A percentile compares a stretch with the other conserved stretches of the same genome.
phyloP scores from a whole-genome alignment of 2,888 invertebrate genomes.

The Heliothis peltigera region DNA sequence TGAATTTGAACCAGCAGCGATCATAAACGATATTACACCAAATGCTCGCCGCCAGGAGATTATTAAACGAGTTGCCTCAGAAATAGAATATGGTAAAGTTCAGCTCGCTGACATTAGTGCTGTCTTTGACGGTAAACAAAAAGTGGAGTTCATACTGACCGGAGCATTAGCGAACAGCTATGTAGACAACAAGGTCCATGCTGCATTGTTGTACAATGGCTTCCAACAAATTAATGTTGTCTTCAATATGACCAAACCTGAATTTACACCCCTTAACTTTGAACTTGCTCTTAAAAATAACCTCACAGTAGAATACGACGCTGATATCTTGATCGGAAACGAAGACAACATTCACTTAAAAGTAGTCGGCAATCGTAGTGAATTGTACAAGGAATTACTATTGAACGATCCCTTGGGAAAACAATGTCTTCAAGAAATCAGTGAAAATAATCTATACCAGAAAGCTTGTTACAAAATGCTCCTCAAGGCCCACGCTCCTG shows the following conservation, averaged over 20 bases:
- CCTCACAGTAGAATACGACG: constrained; percentile 82
- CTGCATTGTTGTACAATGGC: constrained; percentile 82
- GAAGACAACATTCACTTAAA: constrained; percentile 80
- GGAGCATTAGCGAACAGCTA: constrained; percentile 87
- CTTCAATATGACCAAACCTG: constrained; percentile 82
- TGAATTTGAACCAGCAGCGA: constrained; percentile 68
- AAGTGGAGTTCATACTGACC: constrained; percentile 86
- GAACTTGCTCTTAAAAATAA: constrained; percentile 87
- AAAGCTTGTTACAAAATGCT: constrained; percentile 90
- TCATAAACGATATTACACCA: constrained; percentile 72
- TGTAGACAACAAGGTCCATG: constrained; percentile 88
- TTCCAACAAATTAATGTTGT: constrained; percentile 85
- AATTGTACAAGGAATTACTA: constrained; percentile 84
- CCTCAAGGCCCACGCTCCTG: constrained; percentile 86
- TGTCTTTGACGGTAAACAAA: constrained; percentile 87
- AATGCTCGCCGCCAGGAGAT: constrained; percentile 87
- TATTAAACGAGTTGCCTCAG: constrained; percentile 86
- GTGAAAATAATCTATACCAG: constrained; percentile 88
- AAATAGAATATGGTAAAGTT: constrained; percentile 88
- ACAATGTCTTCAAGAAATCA: constrained; percentile 86
- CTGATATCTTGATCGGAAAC: constrained; percentile 87
- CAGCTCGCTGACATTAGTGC: constrained; percentile 87
- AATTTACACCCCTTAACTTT: constrained; percentile 87
- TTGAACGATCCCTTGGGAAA: constrained; percentile 80
- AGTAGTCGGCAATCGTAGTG: constrained; percentile 84